phyloP scores from a whole-genome alignment of 2,797 vertebrate genomes.

The Syndactyla subalaris region DNA sequence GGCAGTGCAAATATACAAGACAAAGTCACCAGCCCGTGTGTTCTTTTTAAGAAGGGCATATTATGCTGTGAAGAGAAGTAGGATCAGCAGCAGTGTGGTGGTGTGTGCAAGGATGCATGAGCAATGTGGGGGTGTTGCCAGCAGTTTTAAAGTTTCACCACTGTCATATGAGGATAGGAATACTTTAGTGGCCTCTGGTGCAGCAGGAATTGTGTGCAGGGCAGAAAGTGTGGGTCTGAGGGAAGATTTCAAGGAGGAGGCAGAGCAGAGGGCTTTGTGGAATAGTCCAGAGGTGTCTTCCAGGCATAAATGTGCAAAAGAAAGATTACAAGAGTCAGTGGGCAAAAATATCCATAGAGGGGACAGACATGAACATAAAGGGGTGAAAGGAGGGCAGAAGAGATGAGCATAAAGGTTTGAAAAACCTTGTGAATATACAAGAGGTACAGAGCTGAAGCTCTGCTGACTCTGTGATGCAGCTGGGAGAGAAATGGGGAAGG shows the following conservation, averaged over 20 bases:
- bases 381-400: background rate
- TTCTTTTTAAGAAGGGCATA: background rate
- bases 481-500: background rate
- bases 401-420: background rate
- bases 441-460: background rate
- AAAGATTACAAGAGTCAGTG: background rate
- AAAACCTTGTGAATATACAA: fast-evolving
- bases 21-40: background rate
- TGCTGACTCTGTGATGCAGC: background rate
- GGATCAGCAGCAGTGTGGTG: background rate
- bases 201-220: background rate
- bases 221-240: background rate
- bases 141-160: background rate
- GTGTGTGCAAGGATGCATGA: background rate
- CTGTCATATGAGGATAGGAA: background rate
- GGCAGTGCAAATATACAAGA: background rate
- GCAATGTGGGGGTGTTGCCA: background rate
- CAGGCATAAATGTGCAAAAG: background rate
- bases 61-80: background rate
- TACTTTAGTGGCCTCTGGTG: background rate
- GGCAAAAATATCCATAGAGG: background rate
- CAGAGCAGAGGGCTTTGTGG: background rate
- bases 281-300: background rate
- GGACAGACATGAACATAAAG: background rate
- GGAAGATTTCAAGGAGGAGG: background rate